These are phyloP conservation scores for Diploscapter pachys DNA, from an alignment of 1,140 invertebrate genomes.

Conservation along the genomic window DNA sequence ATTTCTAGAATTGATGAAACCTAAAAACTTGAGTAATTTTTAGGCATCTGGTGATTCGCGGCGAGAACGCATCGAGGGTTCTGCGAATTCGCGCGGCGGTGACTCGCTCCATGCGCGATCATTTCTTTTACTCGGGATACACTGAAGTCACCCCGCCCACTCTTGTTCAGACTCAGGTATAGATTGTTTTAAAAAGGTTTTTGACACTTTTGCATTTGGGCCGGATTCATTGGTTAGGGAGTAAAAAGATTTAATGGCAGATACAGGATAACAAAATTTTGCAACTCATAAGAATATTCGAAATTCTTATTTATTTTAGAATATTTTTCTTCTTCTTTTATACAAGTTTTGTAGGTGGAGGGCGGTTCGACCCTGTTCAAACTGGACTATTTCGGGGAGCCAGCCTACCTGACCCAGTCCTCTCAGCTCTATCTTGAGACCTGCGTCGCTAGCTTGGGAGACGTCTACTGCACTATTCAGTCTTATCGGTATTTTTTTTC, in stretches of 20 bases:
- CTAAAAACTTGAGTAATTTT: background rate
- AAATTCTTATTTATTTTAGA: background rate
- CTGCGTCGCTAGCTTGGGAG: conserved; percentile 83
- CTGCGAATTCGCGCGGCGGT: conserved; percentile 82
- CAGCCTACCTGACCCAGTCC: conserved; percentile 90
- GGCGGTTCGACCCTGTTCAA: conserved; percentile 97
- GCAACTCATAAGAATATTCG: too few relatives aligned
- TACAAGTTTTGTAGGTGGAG: conserved; percentile 68
- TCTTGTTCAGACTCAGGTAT: conserved; percentile 71
- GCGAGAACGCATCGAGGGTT: conserved; percentile 90
- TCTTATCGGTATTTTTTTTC: conserved; percentile 69
- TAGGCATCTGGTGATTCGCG: conserved; percentile 90
- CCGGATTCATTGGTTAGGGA: too few relatives aligned
- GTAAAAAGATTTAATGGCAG: too few relatives aligned
- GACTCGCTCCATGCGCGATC: conserved; percentile 84
- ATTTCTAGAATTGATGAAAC: too few relatives aligned
- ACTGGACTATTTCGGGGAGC: conserved; percentile 85
- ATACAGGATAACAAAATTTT: too few relatives aligned
- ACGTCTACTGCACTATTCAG: conserved; percentile 94
- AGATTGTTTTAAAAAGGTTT: background rate
- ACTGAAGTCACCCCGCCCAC: conserved; percentile 86
- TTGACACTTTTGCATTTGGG: background rate
- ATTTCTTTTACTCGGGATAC: conserved; percentile 81
- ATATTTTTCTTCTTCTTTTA: background rate
- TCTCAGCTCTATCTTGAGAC: conserved; percentile 98